Evolutionary conservation across 2,797 vertebrate genomes (phyloP), one percentile per base, ranked within the genome.

Genomic region (Meda fulgida): DNA sequence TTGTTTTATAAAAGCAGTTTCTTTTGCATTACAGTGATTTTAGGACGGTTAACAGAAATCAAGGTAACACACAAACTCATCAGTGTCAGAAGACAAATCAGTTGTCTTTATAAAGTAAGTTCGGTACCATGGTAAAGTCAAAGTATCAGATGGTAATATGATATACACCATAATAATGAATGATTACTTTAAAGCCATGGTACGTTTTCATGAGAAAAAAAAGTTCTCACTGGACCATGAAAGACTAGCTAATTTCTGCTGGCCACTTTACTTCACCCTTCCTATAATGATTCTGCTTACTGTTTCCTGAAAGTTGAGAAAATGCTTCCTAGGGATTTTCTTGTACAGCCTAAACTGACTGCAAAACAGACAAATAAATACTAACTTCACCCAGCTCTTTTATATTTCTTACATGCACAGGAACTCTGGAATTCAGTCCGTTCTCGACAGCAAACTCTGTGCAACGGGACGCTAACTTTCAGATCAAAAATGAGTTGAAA

Each of bases 231-330:
- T 5, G 31, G 4, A 60, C 58, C 40, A n/a, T 7, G 18, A 80
- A 36, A n/a, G 31, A 34, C 36, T 43, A 9, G 65, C 21, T n/a
- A 14, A n/a, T 53, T 69, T 80, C 46, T 55, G 65, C 21, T 81
- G 66, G n/a, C 34, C 51, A 55, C 66, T 55, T n/a, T 58, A 18
- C 66, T 38, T 80, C 34, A 23, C 48, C 11, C 66, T 26, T 66
- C 46, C 26, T 36, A 36, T 58, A 36, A n/a, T 58, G 73, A 53
- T 76, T 43, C 31, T 38, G 65, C 77, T 88, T 48, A 67, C 82
- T 71, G 16, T 79, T 83, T 86, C 72, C 80, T 81, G 48, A 81
- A 10, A 53, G 36, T n/a, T 66, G 6, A 48, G 40, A 23, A 66
- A 65, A 36, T 16, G 14, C 13, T 67, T 80, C 23, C 46, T 78